phyloP scores from a whole-genome alignment of 1,140 invertebrate species.

The Acromyrmex charruanus region DNA sequence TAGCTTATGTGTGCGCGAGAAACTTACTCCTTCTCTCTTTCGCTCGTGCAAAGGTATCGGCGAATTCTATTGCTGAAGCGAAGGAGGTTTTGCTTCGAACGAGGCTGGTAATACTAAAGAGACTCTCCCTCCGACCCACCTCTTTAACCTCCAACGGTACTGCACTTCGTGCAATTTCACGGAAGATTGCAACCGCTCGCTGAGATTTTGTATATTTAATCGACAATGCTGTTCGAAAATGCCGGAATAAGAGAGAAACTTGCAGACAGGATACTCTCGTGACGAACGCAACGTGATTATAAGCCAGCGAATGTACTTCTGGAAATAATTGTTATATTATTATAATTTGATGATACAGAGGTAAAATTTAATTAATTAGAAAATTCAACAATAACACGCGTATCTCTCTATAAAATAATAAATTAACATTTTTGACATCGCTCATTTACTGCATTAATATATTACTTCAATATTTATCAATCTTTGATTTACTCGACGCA shows the following conservation, averaged over 20 bases:
- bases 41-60: constrained; percentile 56
- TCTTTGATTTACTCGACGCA: background rate
- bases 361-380: background rate
- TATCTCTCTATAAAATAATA: background rate
- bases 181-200: constrained; percentile 42
- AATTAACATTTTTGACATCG: background rate
- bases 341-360: background rate
- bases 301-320: background rate
- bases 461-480: background rate
- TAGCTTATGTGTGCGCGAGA: constrained; percentile 26
- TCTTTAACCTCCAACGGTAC: constrained; percentile 37
- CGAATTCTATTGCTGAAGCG: constrained; percentile 49
- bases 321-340: constrained; percentile 1
- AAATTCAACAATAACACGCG: background rate
- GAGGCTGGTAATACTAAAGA: constrained; percentile 56
- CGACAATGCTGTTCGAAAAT: constrained; percentile 32
- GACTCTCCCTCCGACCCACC: constrained; percentile 5
- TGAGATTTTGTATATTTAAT: constrained; percentile 60
- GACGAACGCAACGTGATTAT: background rate
- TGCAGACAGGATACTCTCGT: background rate
- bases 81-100: constrained; percentile 58
- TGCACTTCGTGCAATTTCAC: constrained; percentile 52
- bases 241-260: constrained; percentile 4
- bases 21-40: background rate
- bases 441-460: background rate